Conservation (phyloP, 2,888 invertebrate genomes). For the Troides oblongomaculatus region DNA sequence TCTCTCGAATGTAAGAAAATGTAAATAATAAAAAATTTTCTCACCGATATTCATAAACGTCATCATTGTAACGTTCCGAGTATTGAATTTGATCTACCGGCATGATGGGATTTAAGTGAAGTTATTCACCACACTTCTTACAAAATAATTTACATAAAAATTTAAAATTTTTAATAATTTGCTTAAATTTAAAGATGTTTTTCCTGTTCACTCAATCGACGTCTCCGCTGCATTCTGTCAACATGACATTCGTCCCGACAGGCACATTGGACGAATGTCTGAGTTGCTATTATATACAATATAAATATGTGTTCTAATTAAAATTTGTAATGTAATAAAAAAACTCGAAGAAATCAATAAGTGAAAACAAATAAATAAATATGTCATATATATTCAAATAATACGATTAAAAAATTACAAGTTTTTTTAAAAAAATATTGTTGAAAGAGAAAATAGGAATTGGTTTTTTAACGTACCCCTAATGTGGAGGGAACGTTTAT, state of each 20-base stretch:
- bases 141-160: neutral
- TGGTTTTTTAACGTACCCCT: slow-evolving; percentile 1
- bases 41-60: slow-evolving; percentile 93
- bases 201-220: slow-evolving; percentile 1
- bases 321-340: neutral
- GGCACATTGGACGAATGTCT: too few relatives aligned
- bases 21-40: slow-evolving; percentile 24
- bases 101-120: slow-evolving; percentile 62
- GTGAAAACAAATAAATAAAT: neutral
- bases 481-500: slow-evolving; percentile 13
- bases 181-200: neutral
- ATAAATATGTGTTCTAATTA: neutral
- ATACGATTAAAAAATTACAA: too few relatives aligned
- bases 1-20: too few relatives aligned
- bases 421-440: neutral
- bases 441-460: neutral
- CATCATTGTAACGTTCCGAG: slow-evolving; percentile 94
- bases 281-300: too few relatives aligned
- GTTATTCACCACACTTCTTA: neutral
- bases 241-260: slow-evolving; percentile 8
- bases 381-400: neutral
- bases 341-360: neutral
- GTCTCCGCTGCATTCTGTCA: slow-evolving; percentile 22
- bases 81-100: slow-evolving; percentile 93
- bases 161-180: too few relatives aligned